phyloP scores from a whole-genome alignment of 2,113 vertebrate genomes.

The Ptilorrhoa leucosticta region DNA sequence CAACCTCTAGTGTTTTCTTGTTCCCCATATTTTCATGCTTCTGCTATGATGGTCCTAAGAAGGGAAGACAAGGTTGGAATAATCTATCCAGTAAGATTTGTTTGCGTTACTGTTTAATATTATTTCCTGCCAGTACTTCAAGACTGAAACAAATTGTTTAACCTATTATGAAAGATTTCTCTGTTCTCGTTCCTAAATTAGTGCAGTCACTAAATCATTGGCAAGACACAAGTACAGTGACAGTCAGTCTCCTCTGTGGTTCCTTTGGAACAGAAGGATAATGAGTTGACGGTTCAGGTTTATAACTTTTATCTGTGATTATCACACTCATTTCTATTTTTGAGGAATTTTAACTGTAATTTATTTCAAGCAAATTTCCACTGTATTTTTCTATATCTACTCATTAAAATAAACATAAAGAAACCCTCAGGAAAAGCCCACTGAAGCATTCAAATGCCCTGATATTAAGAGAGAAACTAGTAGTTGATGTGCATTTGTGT shows the following conservation, averaged over 20 bases:
- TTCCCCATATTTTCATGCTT: background rate
- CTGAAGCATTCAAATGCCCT: background rate
- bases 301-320: background rate
- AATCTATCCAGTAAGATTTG: background rate
- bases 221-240: background rate
- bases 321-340: background rate
- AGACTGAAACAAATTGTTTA: background rate
- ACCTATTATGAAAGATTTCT: background rate
- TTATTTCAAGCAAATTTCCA: background rate
- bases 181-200: background rate
- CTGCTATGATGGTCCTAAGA: background rate
- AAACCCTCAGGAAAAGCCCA: background rate
- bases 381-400: conserved; percentile 4
- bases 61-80: background rate
- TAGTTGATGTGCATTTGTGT: background rate
- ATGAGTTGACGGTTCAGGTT: background rate
- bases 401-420: conserved; percentile 14
- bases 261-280: background rate
- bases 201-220: background rate
- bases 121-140: background rate
- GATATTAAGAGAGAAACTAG: background rate
- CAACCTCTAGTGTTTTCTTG: background rate
- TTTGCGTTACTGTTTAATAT: background rate
- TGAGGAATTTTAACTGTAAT: background rate
- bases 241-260: background rate